Conservation (phyloP, 2,113 vertebrate genomes). For the Phoenicopterus ruber region DNA sequence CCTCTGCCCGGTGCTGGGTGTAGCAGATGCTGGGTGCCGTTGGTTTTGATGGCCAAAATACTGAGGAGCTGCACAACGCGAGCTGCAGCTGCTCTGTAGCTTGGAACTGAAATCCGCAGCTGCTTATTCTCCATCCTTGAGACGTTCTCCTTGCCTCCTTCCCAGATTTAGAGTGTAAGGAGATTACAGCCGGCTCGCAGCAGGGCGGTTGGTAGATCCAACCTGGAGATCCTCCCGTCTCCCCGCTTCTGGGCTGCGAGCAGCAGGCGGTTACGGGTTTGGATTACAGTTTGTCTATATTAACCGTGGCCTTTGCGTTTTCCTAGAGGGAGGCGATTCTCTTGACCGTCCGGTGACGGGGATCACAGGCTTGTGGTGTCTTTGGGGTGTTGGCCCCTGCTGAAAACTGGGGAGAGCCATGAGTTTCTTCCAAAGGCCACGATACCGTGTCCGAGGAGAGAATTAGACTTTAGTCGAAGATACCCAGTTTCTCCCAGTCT, state of each 20-base stretch:
- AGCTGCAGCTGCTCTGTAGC: not conserved
- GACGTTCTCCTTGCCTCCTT: not conserved
- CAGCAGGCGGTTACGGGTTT: accelerated
- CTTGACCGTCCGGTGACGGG: accelerated
- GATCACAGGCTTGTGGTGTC: not conserved
- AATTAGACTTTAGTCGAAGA: not conserved
- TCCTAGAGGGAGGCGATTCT: not conserved
- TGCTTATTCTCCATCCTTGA: not conserved
- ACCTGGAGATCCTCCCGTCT: not conserved
- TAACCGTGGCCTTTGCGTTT: not conserved
- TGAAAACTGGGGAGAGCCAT: not conserved
- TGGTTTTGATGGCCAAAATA: not conserved
- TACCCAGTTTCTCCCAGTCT: not conserved
- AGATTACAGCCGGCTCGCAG: not conserved
- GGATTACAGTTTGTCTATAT: no score
- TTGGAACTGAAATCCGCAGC: not conserved
- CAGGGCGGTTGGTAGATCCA: accelerated
- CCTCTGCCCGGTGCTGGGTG: accelerated
- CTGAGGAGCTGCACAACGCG: accelerated
- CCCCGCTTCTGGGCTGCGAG: not conserved
- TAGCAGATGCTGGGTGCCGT: no score
- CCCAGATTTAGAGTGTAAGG: not conserved
- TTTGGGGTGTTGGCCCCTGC: not conserved
- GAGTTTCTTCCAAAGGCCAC: not conserved
- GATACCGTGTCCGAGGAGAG: accelerated